These are phyloP conservation scores for Drosophila antonietae DNA, from an alignment of 2,888 invertebrate species.

Conservation along the genomic window DNA sequence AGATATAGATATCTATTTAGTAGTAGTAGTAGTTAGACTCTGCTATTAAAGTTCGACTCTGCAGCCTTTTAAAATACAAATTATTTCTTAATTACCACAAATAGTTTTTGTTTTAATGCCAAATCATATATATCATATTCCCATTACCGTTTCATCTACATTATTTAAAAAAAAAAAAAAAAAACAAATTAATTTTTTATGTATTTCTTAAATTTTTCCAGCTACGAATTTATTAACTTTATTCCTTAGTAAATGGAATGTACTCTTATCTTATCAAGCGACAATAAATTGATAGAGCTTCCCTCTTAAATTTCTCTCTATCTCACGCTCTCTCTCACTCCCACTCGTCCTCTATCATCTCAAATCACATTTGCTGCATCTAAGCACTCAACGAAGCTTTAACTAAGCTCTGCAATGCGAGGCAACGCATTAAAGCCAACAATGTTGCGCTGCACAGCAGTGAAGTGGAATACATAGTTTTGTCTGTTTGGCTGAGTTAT, in stretches of 20 bases:
- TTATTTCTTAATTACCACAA: too few relatives aligned
- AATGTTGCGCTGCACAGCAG: conserved; percentile 33
- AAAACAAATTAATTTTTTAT: not conserved
- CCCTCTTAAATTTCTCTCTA: not conserved
- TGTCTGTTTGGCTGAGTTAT: conserved; percentile 43
- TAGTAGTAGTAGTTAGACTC: too few relatives aligned
- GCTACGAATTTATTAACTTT: not conserved
- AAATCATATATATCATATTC: not conserved
- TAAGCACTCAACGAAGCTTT: conserved; percentile 15
- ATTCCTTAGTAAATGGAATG: too few relatives aligned
- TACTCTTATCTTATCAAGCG: too few relatives aligned
- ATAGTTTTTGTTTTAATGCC: too few relatives aligned
- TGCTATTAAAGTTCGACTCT: too few relatives aligned
- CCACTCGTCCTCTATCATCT: not conserved
- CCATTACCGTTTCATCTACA: not conserved
- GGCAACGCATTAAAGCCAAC: conserved; percentile 21
- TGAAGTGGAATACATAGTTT: conserved; percentile 21
- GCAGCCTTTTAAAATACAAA: too few relatives aligned
- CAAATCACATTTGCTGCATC: conserved; percentile 17
- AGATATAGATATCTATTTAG: too few relatives aligned
- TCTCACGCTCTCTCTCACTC: not conserved
- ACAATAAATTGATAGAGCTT: not conserved
- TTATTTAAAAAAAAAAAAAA: not conserved
- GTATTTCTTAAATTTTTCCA: not conserved
- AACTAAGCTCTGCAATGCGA: conserved; percentile 4